Evolutionary conservation across 2,113 vertebrate genomes (phyloP).

Genomic region (Sisor rabdophorus): DNA sequence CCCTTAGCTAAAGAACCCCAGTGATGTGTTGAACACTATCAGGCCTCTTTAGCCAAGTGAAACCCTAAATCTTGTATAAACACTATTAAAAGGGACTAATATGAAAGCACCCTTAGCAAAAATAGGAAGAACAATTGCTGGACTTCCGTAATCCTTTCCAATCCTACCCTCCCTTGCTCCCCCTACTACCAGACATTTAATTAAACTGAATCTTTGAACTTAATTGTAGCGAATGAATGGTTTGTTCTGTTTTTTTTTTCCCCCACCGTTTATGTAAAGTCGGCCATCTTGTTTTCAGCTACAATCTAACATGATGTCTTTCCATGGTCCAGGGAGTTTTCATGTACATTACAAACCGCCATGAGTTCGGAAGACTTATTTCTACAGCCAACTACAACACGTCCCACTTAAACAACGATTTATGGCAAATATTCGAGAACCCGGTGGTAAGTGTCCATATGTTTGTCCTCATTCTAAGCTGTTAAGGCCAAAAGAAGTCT

Average conservation of each 20-base stretch:
- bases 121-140: constrained; percentile 56
- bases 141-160: constrained; percentile 39
- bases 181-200: constrained; percentile 47
- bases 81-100: neutral
- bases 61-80: neutral
- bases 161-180: constrained; percentile 40
- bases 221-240: neutral
- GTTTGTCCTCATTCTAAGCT: constrained; percentile 26
- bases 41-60: no score
- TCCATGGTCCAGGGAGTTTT: constrained; percentile 83
- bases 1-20: no score
- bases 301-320: constrained; percentile 58
- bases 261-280: constrained; percentile 36
- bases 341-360: constrained; percentile 94
- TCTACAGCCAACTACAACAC: constrained; percentile 95
- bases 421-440: constrained; percentile 99
- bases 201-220: constrained; percentile 26
- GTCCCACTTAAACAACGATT: constrained; percentile 89
- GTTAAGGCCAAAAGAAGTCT: neutral
- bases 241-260: constrained; percentile 2
- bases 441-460: constrained; percentile 81
- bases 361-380: constrained; percentile 93
- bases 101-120: constrained; percentile 39
- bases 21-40: no score
- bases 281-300: neutral